Base-by-base conservation (phyloP, 2,113 vertebrate species). In the cat (Felis catus) region DNA sequence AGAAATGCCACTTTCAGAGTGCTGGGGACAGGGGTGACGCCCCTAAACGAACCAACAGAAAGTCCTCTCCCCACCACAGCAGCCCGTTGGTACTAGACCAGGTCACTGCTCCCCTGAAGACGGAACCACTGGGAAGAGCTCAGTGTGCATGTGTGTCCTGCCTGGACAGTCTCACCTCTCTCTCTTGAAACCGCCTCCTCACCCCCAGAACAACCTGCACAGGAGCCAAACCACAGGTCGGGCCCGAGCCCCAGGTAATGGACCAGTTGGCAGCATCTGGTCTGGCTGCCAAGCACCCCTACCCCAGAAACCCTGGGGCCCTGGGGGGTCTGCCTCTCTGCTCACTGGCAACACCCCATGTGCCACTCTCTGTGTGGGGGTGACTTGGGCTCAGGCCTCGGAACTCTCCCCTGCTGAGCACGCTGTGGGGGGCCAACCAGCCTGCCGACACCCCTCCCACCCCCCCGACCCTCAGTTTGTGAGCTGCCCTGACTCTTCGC, bases 71-170 rank as follows among this genome's bases (percentile, higher is more conserved):
- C 45, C 3, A 0, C 36, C 31, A 14, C 5, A 3, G 23, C 63
- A 0, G 19, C 61, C n/a, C 3, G 2, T 51, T 12, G 61, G 23
- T 45, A 1, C 16, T 16, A 39, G 25, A 19, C 15, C 55, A 33
- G 29, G 61, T 70, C 23, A 68, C 31, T 13, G 21, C 12, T 58
- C 14, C 85, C 81, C 48, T 58, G 31, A 55, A 19, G 16, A 55
- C 0, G 0, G 7, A 48, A 45, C 18, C 19, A 36, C 55, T 8
- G 0, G 68, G 48, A 41, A 87, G 48, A 85, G 31, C 15, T 39
- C 11, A 14, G 5, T 39, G 12, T 23, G 12, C 21, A 8, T 4
- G 39, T 8, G 2, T 4, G 51, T 8, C 1, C 5, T n/a, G 5
- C 31, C 55, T 53, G 41, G 21, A 58, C 6, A 3, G 82, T 53